Conservation (phyloP, 2,888 invertebrate species). For the Alentia gelatinosa region DNA sequence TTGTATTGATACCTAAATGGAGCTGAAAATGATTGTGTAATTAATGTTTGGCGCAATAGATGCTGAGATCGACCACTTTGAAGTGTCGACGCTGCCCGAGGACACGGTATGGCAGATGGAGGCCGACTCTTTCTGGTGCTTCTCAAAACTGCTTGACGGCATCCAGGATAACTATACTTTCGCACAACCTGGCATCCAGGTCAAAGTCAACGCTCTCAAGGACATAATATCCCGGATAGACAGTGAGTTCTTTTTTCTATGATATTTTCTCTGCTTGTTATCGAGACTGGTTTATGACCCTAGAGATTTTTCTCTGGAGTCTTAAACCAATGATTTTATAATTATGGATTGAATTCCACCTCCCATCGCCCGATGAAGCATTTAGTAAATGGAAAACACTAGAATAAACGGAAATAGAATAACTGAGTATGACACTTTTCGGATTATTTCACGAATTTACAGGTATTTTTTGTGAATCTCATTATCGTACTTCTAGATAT, state of each 20-base stretch:
- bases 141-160: conserved; percentile 97
- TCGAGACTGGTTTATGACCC: neutral
- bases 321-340: neutral
- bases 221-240: conserved; percentile 98
- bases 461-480: no score
- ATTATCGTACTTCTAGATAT: no score
- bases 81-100: conserved; percentile 89
- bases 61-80: conserved; percentile 85
- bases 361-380: no score
- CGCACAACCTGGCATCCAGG: conserved; percentile 99
- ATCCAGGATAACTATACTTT: conserved; percentile 99
- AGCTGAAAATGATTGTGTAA: no score
- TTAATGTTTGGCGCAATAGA: no score
- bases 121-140: conserved; percentile 99
- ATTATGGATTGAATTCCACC: neutral
- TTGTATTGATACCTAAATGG: no score
- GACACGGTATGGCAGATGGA: conserved; percentile 93
- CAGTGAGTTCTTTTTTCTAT: conserved; percentile 82
- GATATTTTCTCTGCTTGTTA: neutral
- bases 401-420: no score
- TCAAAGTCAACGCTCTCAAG: conserved; percentile 96
- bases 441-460: no score
- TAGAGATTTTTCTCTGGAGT: no score
- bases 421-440: no score
- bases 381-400: no score